Evolutionary conservation across 2,797 vertebrate species (phyloP).

Genomic region (Simalia tracyae): DNA sequence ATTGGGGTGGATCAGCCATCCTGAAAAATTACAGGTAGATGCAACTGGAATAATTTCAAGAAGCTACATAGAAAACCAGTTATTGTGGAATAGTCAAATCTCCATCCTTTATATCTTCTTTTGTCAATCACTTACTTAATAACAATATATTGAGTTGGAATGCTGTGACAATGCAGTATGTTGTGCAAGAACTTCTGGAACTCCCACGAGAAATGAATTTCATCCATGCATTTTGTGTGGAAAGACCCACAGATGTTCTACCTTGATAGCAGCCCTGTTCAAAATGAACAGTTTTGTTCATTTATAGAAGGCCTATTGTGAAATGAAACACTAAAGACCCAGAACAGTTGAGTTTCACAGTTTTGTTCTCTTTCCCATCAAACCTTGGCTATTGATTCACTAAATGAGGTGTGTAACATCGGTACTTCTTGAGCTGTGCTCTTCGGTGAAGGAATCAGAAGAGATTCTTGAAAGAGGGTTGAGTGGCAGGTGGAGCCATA

Average conservation of each 20-base stretch:
- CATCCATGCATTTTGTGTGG: neutral
- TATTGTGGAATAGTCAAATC: neutral
- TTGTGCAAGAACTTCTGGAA: neutral
- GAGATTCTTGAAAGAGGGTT: neutral
- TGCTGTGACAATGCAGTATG: neutral
- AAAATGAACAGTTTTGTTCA: neutral
- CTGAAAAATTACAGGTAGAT: too few species aligned
- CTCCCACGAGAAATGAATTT: neutral
- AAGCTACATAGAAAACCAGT: neutral
- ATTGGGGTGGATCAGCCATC: too few species aligned
- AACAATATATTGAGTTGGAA: neutral
- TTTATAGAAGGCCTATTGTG: neutral
- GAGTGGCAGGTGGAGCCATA: neutral
- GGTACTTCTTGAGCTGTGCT: constrained; percentile 1
- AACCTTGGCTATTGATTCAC: constrained; percentile 5
- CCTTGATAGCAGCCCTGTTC: neutral
- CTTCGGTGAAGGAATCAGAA: constrained; percentile 3
- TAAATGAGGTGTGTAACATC: constrained; percentile 3
- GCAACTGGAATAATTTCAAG: too few species aligned
- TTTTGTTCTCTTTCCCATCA: constrained; percentile 7
- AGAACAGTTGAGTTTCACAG: neutral
- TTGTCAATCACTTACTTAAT: neutral
- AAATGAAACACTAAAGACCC: neutral
- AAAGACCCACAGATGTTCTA: neutral
- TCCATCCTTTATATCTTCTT: too few species aligned